Evolutionary conservation across 2,888 invertebrate genomes (phyloP), one percentile per base, ranked within the genome.

Genomic region (Brassicogethes aeneus): DNA sequence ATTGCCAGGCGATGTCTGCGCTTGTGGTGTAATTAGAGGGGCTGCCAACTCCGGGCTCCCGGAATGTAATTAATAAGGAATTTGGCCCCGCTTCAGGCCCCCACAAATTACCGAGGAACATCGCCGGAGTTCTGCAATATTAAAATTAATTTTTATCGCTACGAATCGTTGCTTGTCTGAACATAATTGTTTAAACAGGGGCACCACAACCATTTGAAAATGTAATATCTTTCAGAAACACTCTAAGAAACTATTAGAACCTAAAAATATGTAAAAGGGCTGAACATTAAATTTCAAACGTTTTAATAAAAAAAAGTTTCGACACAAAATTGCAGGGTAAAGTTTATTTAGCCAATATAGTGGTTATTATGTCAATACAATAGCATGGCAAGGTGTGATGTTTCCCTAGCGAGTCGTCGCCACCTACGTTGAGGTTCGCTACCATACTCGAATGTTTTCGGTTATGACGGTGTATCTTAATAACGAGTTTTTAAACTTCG

Each of bases 1-100:
- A 64, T 64, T 65, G 65, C 62, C 56, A 57, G 56, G 63, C 62
- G 56, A 63, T 64, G 61, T 57, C 56, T 55, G 54, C 58, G 59
- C 60, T 57, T 59, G 54, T 55, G 59, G 57, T 55, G 62, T 57
- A 63, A 64, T 64, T 63, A 62, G 59, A 57, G 59, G 54, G 54
- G 56, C 54, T n/a, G n/a, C 51, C 58, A 52, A 51, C 49, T 51
- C 48, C 51, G 41, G 3, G 52, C 48, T 50, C 53, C 50, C 49
- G 59, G 60, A 61, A 62, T 62, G 62, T 60, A 60, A 62, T 64
- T 62, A 65, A 64, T 64, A 62, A 62, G 60, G 62, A 62, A 64
- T 62, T 61, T 57, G 55, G 12, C 32, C 49, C 55, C 51, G 54
- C 58, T 60, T 48, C 59, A 56, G 52, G 48, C 54, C 47, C 45